Base-by-base conservation (phyloP, 92 coral and sea anemone species). In the Paramuricea clavata region DNA sequence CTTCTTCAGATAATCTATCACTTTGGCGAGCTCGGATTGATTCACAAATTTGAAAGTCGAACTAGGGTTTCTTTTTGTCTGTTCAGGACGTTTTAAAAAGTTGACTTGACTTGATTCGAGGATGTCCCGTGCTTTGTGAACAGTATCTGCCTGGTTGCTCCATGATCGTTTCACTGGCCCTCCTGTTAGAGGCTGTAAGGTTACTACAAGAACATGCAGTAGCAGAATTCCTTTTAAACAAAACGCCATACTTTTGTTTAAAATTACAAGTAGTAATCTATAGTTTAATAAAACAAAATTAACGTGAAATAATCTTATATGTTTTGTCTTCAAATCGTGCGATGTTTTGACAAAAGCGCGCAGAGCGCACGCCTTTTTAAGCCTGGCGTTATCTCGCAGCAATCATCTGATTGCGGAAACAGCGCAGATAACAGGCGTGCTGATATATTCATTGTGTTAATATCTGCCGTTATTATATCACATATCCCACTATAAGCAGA, bases 401-500 rank as follows among this genome's bases (percentile, higher is more conserved):
- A 42, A 73, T 73, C 59, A 73, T 44, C 79, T 73, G 59, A 73
- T 73, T 6, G 32, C 12, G 25, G 59, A 73, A 73, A 31, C 79
- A 73, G 59, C 21, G 30, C 59, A 73, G 79, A 73, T 73, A 73
- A n/a, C 56, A 67, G 12, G 2, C 34, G 79, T 42, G 79, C 60
- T 73, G 49, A 52, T 12, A 26, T 73, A 73, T 52, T 0, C 6
- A 70, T 35, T 35, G 79, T 73, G 57, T 73, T 73, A 73, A 73
- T 73, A 34, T 73, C 33, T 17, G 16, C 2, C 62, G 25, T 21
- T 21, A 21, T 54, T 54, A 54, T 54, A 54, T 19, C 62, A 9
- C 26, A 54, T 16, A 8, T 5, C 62, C 27, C 6, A 21, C 62
- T 54, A 17, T 54, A 10, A 54, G 26, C 62, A 54, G 62, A 54